Base-by-base conservation (phyloP, 2,888 invertebrate species). In the Callyntrura guangdongensis region DNA sequence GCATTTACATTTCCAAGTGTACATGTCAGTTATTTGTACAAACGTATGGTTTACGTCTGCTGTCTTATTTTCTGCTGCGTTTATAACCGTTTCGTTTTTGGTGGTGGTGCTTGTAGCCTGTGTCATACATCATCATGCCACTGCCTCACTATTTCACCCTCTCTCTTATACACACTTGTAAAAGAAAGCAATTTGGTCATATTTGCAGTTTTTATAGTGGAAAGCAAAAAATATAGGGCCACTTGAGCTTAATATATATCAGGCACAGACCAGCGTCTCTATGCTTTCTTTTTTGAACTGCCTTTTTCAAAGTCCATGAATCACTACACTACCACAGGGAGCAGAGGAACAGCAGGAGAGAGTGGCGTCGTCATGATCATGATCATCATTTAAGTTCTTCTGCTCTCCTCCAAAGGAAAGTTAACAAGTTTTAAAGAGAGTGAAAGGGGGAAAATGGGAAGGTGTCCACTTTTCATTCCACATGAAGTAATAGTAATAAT, bases 91-190 rank as follows among this genome's bases (percentile, higher is more conserved):
- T 49, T 77, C 14, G 53, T 49, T 77, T 77, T 22, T 77, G 12
- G 77, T 53, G 22, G n/a, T 77, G 77, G 49, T 77, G 25, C 53
- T n/a, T n/a, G n/a, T 77, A 22, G 77, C 53, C 22, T 77, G 22
- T 77, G 77, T 77, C 77, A 77, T 77, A 25, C 53, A 77, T 77
- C 69, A 69, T 69, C 69, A 69, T 69, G 69, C 45, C 45, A 67
- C n/a, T 69, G 36, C 14, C 69, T 45, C 45, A 20, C 22, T 56
- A 12, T n/a, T 17, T 56, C 22, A 20, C 22, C 53, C n/a, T 36
- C 61, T 61, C 61, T 61, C n/a, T 56, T 53, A 9, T 9, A 53
- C n/a, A 53, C 53, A 53, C 53, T 14, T 14, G n/a, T 2, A 53
- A 27, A 27, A n/a, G 11, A 27, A 6, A 17, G 17, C 36, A 36